These are phyloP conservation scores for Capra hircus DNA, from an alignment of 2,113 vertebrate species.

Conservation along the genomic window DNA sequence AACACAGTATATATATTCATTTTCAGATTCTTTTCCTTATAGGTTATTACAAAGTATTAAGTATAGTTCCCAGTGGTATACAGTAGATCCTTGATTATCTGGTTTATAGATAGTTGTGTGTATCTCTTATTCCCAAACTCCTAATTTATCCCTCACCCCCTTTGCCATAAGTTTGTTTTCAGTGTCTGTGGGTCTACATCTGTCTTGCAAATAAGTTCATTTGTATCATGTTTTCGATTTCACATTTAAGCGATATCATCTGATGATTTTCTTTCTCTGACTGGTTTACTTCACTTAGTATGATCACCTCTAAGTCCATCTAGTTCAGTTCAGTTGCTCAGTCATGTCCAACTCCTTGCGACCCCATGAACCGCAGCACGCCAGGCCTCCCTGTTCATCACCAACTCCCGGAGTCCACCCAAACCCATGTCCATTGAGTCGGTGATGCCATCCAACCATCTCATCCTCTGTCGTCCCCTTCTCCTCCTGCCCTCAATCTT, in stretches of 20 bases:
- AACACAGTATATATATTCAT: background rate
- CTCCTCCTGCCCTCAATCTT: too few species aligned
- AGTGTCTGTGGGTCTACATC: background rate
- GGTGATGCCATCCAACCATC: too few species aligned
- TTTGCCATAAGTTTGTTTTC: background rate
- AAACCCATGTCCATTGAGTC: too few species aligned
- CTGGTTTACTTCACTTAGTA: background rate
- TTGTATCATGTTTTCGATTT: background rate
- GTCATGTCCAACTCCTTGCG: fast-evolving
- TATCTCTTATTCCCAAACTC: background rate
- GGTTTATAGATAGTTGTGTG: background rate
- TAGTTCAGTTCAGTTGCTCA: too few species aligned
- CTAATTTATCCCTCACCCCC: background rate
- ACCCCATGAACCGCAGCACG: fast-evolving
- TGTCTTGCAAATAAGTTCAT: background rate
- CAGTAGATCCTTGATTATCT: background rate
- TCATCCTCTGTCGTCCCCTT: too few species aligned
- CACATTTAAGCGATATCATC: fast-evolving
- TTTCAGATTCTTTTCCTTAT: background rate
- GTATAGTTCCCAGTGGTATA: background rate
- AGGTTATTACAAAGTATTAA: background rate
- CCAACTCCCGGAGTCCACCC: too few species aligned
- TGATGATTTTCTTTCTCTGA: background rate
- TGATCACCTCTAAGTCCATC: background rate
- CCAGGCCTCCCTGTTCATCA: background rate